A percentile compares a stretch with the other conserved stretches of the same genome.
phyloP scores from a whole-genome alignment of 2,113 vertebrate genomes.

The Oreamnos americanus region DNA sequence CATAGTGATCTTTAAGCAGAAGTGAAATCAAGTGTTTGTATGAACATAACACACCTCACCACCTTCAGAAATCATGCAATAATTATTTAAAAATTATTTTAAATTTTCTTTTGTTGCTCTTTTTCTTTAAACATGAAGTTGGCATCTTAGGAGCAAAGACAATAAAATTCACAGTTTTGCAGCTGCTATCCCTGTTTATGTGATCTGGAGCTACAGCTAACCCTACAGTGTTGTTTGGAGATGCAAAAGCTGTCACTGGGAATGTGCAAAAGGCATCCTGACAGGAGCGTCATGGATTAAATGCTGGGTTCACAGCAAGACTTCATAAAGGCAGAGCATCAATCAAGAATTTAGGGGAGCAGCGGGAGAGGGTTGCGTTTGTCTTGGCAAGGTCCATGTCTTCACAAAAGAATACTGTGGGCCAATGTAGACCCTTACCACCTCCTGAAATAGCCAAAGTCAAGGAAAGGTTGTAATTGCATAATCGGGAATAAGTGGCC shows the following conservation, averaged over 20 bases:
- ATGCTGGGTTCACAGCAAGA: slow-evolving; percentile 38
- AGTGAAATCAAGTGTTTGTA: background rate
- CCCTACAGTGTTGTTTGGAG: background rate
- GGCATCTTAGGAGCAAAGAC: slow-evolving; percentile 10
- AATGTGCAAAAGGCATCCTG: slow-evolving; percentile 45
- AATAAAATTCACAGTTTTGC: slow-evolving; percentile 55
- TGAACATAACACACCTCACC: background rate
- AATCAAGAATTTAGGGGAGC: slow-evolving; percentile 46
- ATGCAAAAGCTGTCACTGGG: slow-evolving; percentile 40
- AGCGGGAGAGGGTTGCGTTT: slow-evolving; percentile 39
- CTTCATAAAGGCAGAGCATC: slow-evolving; percentile 47
- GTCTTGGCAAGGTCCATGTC: slow-evolving; percentile 54
- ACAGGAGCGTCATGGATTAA: background rate
- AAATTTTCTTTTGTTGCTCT: slow-evolving; percentile 5
- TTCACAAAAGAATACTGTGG: slow-evolving; percentile 27
- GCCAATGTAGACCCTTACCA: background rate
- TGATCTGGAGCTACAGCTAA: slow-evolving; percentile 31
- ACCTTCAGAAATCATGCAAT: background rate
- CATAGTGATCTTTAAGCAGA: background rate
- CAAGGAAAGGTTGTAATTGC: slow-evolving; percentile 61
- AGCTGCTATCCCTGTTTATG: slow-evolving; percentile 43
- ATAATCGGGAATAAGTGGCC: slow-evolving; percentile 55
- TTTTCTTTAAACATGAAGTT: background rate
- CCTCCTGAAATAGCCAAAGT: slow-evolving; percentile 34
- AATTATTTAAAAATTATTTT: slow-evolving; percentile 21